Base-by-base conservation (phyloP, 2,888 invertebrate species). In the Melanophora roralis region DNA sequence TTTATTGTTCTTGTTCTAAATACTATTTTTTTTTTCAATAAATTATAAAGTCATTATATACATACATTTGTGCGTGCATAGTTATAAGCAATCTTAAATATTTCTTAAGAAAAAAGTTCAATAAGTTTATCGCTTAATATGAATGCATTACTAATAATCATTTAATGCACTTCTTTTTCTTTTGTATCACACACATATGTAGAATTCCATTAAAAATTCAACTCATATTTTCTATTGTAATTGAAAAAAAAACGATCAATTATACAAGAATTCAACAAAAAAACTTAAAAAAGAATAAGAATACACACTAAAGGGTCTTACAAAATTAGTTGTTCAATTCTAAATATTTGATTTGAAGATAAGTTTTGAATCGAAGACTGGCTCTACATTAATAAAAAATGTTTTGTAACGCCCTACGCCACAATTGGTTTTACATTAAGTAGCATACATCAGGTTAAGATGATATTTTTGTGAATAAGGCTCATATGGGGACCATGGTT, bases 91-190 rank as follows among this genome's bases (percentile, higher is more conserved):
- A 69, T 38, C 27, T 53, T 36, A 36, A 53, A 49, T n/a, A 69
- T 34, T 65, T 43, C 4, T 16, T 59, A 32, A 27, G 36, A n/a
- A n/a, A 51, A 19, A 69, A 71, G 64, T 64, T 74, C 53, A 74
- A 59, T 65, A 21, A 62, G 57, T 68, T 80, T 76, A 76, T 80
- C 72, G 75, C 67, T 76, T 6, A 51, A 53, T 60, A 47, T 51
- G n/a, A n/a, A n/a, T n/a, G 51, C 51, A 64, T 60, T 62, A 36
- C 34, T 55, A 49, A 60, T 19, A 65, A 23, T 23, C 40, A 34
- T 62, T 49, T 53, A 34, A 19, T 65, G n/a, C 14, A 53, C n/a
- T 53, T 45, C 21, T 53, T 45, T 68, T 19, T 14, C 21, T 68
- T 36, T 11, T 32, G 59, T 14, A 45, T 60, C 32, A 43, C 32